Conservation (phyloP, 2,888 invertebrate species). For the Eurytoma californica region DNA sequence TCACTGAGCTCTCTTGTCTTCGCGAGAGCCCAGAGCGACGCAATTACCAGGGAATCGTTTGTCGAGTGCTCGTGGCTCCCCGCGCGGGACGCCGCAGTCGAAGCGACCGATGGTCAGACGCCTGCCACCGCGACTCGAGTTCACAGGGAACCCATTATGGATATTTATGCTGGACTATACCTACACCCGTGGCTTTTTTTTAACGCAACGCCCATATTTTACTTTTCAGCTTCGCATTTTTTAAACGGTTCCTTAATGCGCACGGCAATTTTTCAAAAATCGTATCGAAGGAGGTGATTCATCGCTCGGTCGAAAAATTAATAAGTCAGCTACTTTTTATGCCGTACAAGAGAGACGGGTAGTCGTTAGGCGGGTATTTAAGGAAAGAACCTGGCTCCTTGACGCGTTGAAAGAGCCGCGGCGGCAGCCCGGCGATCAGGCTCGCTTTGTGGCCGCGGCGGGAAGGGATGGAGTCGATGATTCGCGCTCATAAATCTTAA, state of each 20-base stretch:
- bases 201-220: too few relatives aligned
- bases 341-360: constrained; percentile 28
- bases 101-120: not conserved
- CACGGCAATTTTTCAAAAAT: too few relatives aligned
- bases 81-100: not conserved
- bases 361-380: constrained; percentile 64
- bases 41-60: constrained; percentile 59
- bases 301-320: constrained; percentile 52
- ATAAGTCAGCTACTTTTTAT: constrained; percentile 17
- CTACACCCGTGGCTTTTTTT: too few relatives aligned
- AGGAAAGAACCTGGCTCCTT: constrained; percentile 61
- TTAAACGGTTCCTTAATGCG: too few relatives aligned
- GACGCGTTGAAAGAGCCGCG: constrained; percentile 50
- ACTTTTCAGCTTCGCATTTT: too few relatives aligned
- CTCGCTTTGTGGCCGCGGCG: constrained; percentile 47
- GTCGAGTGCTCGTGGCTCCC: not conserved
- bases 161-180: too few relatives aligned
- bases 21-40: constrained; percentile 37
- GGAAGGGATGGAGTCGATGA: constrained; percentile 64
- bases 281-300: not conserved
- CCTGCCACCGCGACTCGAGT: not conserved
- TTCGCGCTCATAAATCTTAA: constrained; percentile 67
- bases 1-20: constrained; percentile 6
- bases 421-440: constrained; percentile 2
- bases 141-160: too few relatives aligned